Evolutionary conservation across 2,888 invertebrate genomes (phyloP), one percentile per base, ranked within the genome.

Genomic region (Dioctria rufipes): DNA sequence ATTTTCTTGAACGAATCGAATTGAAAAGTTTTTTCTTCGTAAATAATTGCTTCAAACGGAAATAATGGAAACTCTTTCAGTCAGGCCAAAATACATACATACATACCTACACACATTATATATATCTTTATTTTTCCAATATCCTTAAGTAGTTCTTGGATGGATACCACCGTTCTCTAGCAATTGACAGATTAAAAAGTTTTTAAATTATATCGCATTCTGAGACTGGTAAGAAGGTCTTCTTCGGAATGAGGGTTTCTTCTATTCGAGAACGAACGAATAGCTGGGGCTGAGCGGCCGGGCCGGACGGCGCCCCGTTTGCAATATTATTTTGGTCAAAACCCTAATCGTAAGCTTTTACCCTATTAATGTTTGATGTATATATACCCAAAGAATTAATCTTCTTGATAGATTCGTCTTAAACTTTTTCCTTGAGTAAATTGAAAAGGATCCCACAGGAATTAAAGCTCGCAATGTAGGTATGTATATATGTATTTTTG

Each of bases 181-280:
- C 69, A 46, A 69, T 51, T 69, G 69, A 69, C 51, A 69, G 69
- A 69, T 69, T 69, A 69, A 69, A 69, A 69, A 69, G 69, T 69
- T 69, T 69, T 69, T 69, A 69, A 69, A 69, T 69, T 69, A 69
- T 69, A 69, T 69, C 49, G 69, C 49, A 69, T 69, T 69, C 49
- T n/a, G 69, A 69, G 69, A 13, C 13, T 69, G 25, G 49, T 13
- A 69, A 11, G 58, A 58, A 58, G 25, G 25, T 25, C 25, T 25
- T 25, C 25, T 25, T 25, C 25, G 25, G 25, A 25, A 25, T 25
- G 25, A 25, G 25, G 25, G 25, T 25, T 25, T 25, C 25, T 25
- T 25, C 25, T 25, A 25, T 25, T 25, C 2, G 25, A 25, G 25
- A 25, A 25, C 25, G 25, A 25, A 25, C 25, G 25, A 25, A 25